Evolutionary conservation across 2,888 invertebrate species (phyloP).

Genomic region (Chirona hameri): DNA sequence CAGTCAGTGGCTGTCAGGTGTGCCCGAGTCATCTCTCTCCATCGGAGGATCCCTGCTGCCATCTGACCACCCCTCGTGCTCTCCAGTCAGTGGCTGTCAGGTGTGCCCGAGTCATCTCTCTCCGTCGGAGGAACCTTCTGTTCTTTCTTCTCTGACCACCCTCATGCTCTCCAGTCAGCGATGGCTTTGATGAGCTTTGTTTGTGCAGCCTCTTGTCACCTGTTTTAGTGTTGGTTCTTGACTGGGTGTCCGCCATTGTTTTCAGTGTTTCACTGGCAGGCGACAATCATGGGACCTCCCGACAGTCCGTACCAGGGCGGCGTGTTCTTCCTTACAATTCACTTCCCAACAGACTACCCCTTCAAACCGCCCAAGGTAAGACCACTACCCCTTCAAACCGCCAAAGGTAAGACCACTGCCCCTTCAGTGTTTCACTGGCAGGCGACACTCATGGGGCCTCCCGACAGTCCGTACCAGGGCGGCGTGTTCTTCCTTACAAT

Average conservation of each 20-base stretch:
- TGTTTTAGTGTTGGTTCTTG: conserved; percentile 42
- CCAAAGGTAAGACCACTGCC: no score
- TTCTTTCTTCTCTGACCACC: no score
- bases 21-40: no score
- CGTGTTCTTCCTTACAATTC: conserved; percentile 99
- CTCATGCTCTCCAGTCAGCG: no score
- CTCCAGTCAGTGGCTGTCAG: no score
- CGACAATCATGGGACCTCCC: conserved; percentile 99
- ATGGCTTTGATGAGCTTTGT: conserved; percentile 31
- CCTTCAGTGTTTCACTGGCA: conserved; percentile 76
- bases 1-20: no score
- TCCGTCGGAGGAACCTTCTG: no score
- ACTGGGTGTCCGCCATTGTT: neutral
- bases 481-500: conserved; percentile 99
- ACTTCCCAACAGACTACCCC: conserved; percentile 99
- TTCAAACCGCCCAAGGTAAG: conserved; percentile 95
- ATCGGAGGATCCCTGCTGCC: no score
- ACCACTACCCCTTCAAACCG: no score
- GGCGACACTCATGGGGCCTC: conserved; percentile 99
- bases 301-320: conserved; percentile 98
- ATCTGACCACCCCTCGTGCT: no score
- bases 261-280: conserved; percentile 82
- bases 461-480: conserved; percentile 99
- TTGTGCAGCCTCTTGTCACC: neutral
- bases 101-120: no score